A percentile compares a stretch with the other conserved stretches of the same genome.
Conservation (phyloP, 1,140 invertebrate species). For the Antheraea mylitta region DNA sequence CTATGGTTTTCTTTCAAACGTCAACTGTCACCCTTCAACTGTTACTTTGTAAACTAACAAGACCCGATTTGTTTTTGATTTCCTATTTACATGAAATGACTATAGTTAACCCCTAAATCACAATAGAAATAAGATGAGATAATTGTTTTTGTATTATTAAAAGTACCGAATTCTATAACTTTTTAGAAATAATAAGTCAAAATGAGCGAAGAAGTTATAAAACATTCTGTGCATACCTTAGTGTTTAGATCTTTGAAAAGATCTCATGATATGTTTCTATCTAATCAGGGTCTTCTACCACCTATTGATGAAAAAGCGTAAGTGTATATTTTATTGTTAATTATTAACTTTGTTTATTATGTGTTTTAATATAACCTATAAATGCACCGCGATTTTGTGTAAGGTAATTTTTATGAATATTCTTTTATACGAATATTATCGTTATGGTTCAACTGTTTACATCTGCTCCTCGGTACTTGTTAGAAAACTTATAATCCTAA, state of each 20-base stretch:
- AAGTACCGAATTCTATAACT: background rate
- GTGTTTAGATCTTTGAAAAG: conserved; percentile 98
- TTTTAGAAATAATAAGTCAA: conserved; percentile 23
- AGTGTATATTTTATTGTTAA: conserved; percentile 64
- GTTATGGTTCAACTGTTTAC: too few species aligned
- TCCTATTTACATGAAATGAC: background rate
- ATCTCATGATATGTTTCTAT: conserved; percentile 98
- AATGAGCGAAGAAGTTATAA: conserved; percentile 91
- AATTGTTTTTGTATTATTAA: background rate
- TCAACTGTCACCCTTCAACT: background rate
- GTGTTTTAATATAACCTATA: background rate
- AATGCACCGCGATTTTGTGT: too few species aligned
- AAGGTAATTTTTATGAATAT: too few species aligned
- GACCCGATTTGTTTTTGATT: background rate
- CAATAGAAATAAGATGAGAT: background rate
- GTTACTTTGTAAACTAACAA: background rate
- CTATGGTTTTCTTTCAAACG: background rate
- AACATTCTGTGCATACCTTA: conserved; percentile 97
- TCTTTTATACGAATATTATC: too few species aligned
- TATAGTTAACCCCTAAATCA: background rate
- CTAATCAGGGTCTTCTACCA: conserved; percentile 93
- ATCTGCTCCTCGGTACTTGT: too few species aligned
- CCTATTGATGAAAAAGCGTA: conserved; percentile 90
- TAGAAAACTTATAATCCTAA: too few species aligned
- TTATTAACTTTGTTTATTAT: background rate